Base-by-base conservation (phyloP, 2,797 vertebrate species). In the Chromobotia macracanthus region DNA sequence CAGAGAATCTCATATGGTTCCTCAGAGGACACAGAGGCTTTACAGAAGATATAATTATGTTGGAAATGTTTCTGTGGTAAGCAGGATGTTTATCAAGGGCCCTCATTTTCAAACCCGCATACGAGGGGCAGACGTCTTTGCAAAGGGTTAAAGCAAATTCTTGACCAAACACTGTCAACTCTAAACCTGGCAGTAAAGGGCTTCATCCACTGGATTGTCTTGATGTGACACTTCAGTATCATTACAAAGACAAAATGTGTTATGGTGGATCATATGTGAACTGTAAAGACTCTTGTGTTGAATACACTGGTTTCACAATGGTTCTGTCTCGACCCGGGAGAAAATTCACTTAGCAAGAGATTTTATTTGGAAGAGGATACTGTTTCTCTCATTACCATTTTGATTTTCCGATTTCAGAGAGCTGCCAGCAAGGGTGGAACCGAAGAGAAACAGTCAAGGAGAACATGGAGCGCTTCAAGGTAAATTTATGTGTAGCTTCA, bases 81-180 rank as follows among this genome's bases (percentile, higher is more conserved):
- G 80, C 90, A 91, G 90, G 86, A 89, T 88, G 89, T 91, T 91
- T 80, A 87, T 89, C 82, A 84, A 87, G 91, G 87, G 88, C 90
- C 88, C 89, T 93, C 87, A 92, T 93, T 93, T 92, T 89, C 89
- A 86, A 91, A 91, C 89, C 90, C 90, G 88, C 87, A 88, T 90
- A 86, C 90, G 86, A 90, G 85, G 87, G 86, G 83, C 90, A 85
- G 85, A 81, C 87, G 79, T 88, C 79, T 87, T 87, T 84, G 80
- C 48, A 67, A 75, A 77, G 74, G 74, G 68, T 82, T 80, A 84
- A 82, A 80, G 79, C 84, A 83, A 82, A 51, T 76, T 67, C 66
- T 88, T 87, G 73, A 83, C 78, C 78, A 63, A 81, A 78, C 72
- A 73, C 63, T 73, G 74, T 68, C 70, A 74, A 38, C 70, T 35